phyloP scores from a whole-genome alignment of 2,888 invertebrate genomes.

The Salticus scenicus region DNA sequence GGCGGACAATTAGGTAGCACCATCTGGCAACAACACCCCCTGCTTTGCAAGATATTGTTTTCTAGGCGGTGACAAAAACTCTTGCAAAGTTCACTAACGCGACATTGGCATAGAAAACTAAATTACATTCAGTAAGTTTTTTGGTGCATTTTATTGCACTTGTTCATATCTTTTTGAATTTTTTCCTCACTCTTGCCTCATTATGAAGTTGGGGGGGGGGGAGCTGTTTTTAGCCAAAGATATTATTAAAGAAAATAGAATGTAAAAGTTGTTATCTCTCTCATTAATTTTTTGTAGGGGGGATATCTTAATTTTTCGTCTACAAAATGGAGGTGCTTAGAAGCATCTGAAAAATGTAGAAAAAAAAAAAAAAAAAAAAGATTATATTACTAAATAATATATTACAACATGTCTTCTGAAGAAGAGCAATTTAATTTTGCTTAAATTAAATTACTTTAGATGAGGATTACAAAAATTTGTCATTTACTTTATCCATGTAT shows the following conservation, averaged over 20 bases:
- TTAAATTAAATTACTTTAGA: background rate
- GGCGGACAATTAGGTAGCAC: constrained; percentile 69
- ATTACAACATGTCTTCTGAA: background rate
- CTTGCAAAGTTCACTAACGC: constrained; percentile 67
- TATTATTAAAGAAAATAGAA: constrained; percentile 60
- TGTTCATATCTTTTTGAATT: background rate
- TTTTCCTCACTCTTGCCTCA: constrained; percentile 36
- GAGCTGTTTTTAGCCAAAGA: constrained; percentile 15
- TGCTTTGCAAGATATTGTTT: constrained; percentile 70
- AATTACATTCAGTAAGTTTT: constrained; percentile 54
- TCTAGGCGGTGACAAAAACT: constrained; percentile 53
- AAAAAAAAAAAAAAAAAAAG: constrained; percentile 2
- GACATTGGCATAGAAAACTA: constrained; percentile 57
- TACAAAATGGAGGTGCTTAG: background rate
- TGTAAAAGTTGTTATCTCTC: constrained; percentile 35
- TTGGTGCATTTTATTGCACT: constrained; percentile 59
- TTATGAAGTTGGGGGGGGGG: constrained; percentile 58
- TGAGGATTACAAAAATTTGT: background rate
- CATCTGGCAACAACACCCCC: constrained; percentile 63
- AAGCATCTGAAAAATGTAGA: background rate
- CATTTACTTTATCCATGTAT: background rate
- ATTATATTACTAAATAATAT: background rate
- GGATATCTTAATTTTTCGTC: background rate
- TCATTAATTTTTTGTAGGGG: constrained; percentile 46
- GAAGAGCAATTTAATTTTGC: background rate